Evolutionary conservation across 2,797 vertebrate species (phyloP).

Genomic region (Poliocrania exsul): DNA sequence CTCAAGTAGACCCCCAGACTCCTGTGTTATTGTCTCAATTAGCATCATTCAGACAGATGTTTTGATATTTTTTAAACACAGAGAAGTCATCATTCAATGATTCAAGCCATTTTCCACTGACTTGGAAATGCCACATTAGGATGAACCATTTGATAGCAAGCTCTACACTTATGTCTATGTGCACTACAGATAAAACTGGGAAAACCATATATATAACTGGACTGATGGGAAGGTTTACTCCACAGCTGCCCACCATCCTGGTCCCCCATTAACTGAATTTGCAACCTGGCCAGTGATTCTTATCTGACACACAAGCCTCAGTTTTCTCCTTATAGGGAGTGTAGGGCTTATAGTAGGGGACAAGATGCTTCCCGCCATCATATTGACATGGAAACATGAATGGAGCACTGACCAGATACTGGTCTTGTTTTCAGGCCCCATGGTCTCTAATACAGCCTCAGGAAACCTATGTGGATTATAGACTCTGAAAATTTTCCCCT

Average conservation of each 20-base stretch:
- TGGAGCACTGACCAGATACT: neutral
- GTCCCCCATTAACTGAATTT: neutral
- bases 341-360: neutral
- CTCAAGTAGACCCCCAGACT: neutral
- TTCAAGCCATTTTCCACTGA: neutral
- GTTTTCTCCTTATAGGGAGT: neutral
- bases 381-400: neutral
- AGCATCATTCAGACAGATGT: neutral
- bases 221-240: neutral
- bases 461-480: neutral
- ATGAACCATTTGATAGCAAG: neutral
- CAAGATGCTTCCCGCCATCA: neutral
- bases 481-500: neutral
- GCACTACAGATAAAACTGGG: neutral
- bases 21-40: neutral
- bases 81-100: neutral
- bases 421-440: neutral
- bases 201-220: neutral
- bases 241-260: neutral
- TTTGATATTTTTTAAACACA: neutral
- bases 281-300: neutral
- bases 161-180: neutral
- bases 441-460: neutral
- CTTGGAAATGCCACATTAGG: neutral
- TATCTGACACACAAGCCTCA: neutral